phyloP scores from a whole-genome alignment of 2,797 vertebrate genomes.

The Pseudochirops cupreus region DNA sequence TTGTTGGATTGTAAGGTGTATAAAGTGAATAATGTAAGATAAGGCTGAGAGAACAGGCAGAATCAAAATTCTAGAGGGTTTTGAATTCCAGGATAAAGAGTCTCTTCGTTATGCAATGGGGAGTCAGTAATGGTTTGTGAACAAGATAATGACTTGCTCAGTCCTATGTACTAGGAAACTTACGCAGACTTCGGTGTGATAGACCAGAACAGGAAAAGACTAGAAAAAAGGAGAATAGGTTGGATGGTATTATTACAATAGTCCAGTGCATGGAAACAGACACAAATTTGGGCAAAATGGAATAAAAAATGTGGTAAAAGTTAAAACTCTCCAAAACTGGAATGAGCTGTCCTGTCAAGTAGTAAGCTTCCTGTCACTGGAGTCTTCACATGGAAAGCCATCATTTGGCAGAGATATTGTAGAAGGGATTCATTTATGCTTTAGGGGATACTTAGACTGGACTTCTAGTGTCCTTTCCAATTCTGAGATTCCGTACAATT shows the following conservation, averaged over 20 bases:
- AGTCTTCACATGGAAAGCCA: not conserved
- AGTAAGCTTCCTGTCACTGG: not conserved
- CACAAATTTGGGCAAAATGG: not conserved
- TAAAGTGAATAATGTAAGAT: not conserved
- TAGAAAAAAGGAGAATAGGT: not conserved
- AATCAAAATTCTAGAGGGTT: not conserved
- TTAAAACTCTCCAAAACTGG: not conserved
- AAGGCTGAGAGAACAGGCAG: not conserved
- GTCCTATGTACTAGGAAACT: not conserved
- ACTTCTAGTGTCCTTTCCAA: not conserved
- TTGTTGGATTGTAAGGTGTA: not conserved
- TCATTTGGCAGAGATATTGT: not conserved
- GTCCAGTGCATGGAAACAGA: not conserved
- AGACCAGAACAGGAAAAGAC: not conserved
- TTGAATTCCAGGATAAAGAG: not conserved
- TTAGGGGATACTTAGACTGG: not conserved
- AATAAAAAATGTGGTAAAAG: not conserved
- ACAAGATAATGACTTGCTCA: not conserved
- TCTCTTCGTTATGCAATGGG: not conserved
- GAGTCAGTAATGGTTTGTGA: not conserved
- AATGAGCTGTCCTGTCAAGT: not conserved
- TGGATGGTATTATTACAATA: not conserved
- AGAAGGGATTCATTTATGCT: not conserved
- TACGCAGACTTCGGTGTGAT: not conserved
- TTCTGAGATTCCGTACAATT: not conserved